Percentiles rank a stretch among this genome's conserved stretches.
These are phyloP conservation scores for Pteruthius melanotis DNA, from an alignment of 2,113 vertebrate species.

Conservation along the genomic window DNA sequence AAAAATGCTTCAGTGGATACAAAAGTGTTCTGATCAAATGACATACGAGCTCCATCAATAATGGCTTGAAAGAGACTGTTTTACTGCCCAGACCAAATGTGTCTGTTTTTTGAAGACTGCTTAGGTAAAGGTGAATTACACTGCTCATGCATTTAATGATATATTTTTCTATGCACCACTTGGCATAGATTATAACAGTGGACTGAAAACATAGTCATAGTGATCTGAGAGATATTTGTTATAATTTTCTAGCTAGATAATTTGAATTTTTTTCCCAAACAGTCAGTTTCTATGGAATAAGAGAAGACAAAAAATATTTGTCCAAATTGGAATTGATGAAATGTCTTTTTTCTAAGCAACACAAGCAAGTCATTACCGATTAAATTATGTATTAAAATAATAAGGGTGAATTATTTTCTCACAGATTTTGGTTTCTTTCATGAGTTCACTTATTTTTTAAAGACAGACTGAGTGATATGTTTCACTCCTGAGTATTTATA, in stretches of 20 bases:
- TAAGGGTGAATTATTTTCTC: background rate
- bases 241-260: background rate
- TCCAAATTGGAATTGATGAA: background rate
- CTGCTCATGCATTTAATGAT: background rate
- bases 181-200: background rate
- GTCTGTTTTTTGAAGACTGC: background rate
- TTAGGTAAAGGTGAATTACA: background rate
- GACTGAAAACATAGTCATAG: background rate
- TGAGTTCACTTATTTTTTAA: background rate
- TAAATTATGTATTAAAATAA: background rate
- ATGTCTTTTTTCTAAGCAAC: background rate
- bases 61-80: background rate
- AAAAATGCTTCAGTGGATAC: background rate
- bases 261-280: background rate
- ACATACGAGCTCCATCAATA: background rate
- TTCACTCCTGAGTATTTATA: background rate
- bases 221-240: background rate
- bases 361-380: background rate
- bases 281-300: background rate
- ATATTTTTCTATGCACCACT: background rate
- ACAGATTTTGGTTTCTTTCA: background rate
- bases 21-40: background rate
- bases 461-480: background rate
- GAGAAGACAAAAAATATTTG: background rate
- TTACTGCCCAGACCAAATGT: background rate